Evolutionary conservation across 1,140 invertebrate species (phyloP).

Genomic region (Cardiocondyla obscurior): DNA sequence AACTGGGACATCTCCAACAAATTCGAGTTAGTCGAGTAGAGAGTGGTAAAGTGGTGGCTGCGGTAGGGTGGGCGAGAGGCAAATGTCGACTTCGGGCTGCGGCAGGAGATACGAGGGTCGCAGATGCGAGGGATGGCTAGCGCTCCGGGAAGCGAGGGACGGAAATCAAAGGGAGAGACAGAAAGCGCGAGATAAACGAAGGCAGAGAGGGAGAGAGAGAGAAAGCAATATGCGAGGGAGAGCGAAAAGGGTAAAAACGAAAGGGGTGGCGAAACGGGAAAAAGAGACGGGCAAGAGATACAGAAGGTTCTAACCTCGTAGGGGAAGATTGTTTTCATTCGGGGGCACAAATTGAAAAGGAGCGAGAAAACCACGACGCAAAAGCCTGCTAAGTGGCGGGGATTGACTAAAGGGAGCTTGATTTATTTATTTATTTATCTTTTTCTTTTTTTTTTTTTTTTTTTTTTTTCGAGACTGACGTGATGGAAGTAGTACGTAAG

Average conservation of each 20-base stretch:
- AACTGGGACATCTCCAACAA: slow-evolving; percentile 82
- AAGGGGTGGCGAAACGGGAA: slow-evolving; percentile 24
- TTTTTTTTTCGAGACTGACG: background rate
- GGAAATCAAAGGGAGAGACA: slow-evolving; percentile 50
- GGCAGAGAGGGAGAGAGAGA: slow-evolving; percentile 12
- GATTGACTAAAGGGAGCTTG: slow-evolving; percentile 61
- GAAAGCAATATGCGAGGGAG: slow-evolving; percentile 14
- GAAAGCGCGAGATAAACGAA: slow-evolving; percentile 48
- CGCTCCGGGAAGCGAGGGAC: slow-evolving; percentile 38
- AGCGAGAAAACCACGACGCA: slow-evolving; percentile 72
- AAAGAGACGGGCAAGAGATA: slow-evolving; percentile 33
- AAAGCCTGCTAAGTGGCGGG: slow-evolving; percentile 71
- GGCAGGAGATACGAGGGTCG: slow-evolving; percentile 52
- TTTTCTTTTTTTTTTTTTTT: no score
- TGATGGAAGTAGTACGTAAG: background rate
- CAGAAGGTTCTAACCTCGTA: slow-evolving; percentile 67
- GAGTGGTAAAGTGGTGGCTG: slow-evolving; percentile 79
- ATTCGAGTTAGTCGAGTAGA: slow-evolving; percentile 80
- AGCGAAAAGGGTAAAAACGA: slow-evolving; percentile 46
- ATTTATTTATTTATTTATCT: slow-evolving; percentile 70
- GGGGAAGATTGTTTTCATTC: slow-evolving; percentile 78
- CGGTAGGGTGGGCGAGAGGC: slow-evolving; percentile 69
- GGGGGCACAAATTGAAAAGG: slow-evolving; percentile 76
- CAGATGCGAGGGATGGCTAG: slow-evolving; percentile 62
- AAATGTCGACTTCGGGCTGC: slow-evolving; percentile 74